Conservation (phyloP, 2,113 vertebrate species). For the Malurus cyaneus region DNA sequence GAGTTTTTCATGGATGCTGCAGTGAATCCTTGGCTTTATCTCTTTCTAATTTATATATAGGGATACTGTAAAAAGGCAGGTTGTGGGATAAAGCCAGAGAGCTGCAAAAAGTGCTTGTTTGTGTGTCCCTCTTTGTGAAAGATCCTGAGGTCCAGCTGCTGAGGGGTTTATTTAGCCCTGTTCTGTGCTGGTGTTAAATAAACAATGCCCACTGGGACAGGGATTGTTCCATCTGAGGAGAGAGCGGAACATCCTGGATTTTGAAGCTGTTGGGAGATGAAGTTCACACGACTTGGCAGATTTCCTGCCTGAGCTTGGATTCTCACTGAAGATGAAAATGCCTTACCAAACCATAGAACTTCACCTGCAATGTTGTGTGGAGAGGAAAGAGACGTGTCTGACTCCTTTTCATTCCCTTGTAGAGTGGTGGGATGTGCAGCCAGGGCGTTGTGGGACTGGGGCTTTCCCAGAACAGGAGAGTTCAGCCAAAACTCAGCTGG, state of each 20-base stretch:
- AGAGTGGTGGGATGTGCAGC: neutral
- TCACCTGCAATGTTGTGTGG: neutral
- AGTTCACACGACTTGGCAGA: neutral
- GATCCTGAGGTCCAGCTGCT: neutral
- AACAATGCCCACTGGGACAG: neutral
- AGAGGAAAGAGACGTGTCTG: neutral
- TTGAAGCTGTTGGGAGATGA: neutral
- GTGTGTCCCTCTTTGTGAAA: conserved; percentile 33
- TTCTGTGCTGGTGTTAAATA: neutral
- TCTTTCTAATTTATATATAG: conserved; percentile 47
- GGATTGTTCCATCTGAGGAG: neutral
- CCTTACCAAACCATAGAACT: conserved; percentile 56
- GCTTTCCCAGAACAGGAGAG: neutral
- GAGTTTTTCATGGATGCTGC: neutral
- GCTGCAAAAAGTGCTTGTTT: conserved; percentile 16
- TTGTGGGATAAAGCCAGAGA: conserved; percentile 55
- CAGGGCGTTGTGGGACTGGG: neutral
- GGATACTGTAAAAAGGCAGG: conserved; percentile 24
- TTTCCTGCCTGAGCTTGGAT: conserved; percentile 26
- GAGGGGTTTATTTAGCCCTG: neutral
- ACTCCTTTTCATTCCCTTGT: neutral
- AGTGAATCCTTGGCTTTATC: conserved; percentile 39
- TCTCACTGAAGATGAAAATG: conserved; percentile 41
- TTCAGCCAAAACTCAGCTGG: neutral
- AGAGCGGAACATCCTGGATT: neutral